Base-by-base conservation (phyloP, 2,797 vertebrate species). In the Acanthiza pusilla region DNA sequence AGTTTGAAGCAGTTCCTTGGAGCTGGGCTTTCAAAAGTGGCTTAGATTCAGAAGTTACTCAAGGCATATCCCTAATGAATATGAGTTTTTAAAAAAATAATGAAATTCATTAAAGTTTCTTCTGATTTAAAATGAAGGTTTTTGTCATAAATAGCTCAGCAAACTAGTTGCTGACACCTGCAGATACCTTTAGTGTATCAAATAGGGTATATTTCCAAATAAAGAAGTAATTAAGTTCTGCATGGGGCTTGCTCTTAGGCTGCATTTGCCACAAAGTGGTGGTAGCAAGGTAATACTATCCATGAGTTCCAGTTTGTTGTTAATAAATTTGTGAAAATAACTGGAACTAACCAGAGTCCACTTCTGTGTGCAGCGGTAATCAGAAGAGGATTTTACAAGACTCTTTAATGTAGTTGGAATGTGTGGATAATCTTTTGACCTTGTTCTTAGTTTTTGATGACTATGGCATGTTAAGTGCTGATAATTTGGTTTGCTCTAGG, bases 401-500 rank as follows among this genome's bases (percentile, higher is more conserved):
- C 75, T 77, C 65, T 80, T 96, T 60, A 70, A n/a, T 42, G 34
- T 77, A 90, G 36, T 26, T 93, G 91, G 94, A 88, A 94, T 88
- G 74, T 92, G 53, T 67, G 32, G 67, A 10, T 77, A 91, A 83
- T 94, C 89, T 93, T 94, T 86, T 90, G 85, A 97, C 94, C 76
- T 87, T 70, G 40, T 67, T 76, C 55, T 55, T 88, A 53, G 45
- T 51, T 95, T 94, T 92, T 94, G 80, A 78, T 90, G 82, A 88
- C 79, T 79, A 1, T 43, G 71, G 73, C 76, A 91, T 84, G 87
- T 88, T 95, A 93, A 93, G 55, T 92, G 82, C 77, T 90, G 83
- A 61, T 96, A 95, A 92, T 88, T 94, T n/a, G 53, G 57, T 85
- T 93, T 94, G 73, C 92, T 92, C 16, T 79, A 61, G 89, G 85